Evolutionary conservation across 2,888 invertebrate genomes (phyloP).

Genomic region (Agrotis clavis): DNA sequence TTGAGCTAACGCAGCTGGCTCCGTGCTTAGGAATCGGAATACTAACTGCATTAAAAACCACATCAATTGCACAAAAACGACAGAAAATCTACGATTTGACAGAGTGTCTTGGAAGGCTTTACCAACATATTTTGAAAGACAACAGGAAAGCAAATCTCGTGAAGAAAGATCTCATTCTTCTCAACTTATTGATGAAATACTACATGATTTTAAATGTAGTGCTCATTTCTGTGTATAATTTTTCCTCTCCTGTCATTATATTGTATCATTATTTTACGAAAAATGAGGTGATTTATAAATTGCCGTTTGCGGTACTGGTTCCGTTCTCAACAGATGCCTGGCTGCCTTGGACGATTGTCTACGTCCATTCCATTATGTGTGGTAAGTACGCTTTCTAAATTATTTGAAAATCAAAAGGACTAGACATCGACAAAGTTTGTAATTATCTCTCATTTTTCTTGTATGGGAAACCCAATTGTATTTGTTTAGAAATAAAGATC

Average conservation of each 20-base stretch:
- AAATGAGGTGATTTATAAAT: constrained; percentile 67
- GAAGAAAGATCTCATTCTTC: constrained; percentile 69
- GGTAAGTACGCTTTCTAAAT: constrained; percentile 73
- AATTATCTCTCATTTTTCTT: constrained; percentile 10
- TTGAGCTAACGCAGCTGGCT: constrained; percentile 78
- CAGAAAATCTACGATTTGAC: constrained; percentile 73
- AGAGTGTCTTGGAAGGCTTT: constrained; percentile 69
- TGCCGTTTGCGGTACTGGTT: constrained; percentile 80
- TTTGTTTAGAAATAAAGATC: not conserved
- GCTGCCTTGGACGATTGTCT: constrained; percentile 77
- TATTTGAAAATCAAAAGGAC: not conserved
- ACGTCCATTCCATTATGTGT: constrained; percentile 71
- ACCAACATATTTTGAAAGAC: constrained; percentile 69
- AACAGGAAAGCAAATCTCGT: constrained; percentile 68
- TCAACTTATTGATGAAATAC: constrained; percentile 77
- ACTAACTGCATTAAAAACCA: constrained; percentile 75
- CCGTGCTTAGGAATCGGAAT: constrained; percentile 78
- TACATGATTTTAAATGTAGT: constrained; percentile 79
- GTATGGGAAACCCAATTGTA: constrained; percentile 3
- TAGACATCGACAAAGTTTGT: not conserved
- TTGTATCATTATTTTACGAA: constrained; percentile 71
- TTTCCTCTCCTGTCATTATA: constrained; percentile 77
- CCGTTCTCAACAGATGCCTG: constrained; percentile 80
- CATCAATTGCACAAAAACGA: constrained; percentile 66
- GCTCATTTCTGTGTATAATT: constrained; percentile 82